Evolutionary conservation across 2,797 vertebrate species (phyloP).

Genomic region (Malacoctenus gilli): DNA sequence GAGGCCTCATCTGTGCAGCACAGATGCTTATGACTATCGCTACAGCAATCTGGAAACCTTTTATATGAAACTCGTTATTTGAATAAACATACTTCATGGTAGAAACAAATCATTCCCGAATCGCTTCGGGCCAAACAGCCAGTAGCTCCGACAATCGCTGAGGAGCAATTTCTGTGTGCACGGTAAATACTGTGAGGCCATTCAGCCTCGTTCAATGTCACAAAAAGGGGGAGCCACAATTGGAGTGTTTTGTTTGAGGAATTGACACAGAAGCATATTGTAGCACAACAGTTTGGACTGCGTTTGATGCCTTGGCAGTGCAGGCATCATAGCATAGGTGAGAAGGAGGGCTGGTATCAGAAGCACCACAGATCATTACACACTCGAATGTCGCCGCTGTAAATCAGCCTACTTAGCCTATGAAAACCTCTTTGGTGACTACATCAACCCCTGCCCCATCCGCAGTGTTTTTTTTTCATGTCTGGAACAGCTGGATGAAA

Average conservation of each 20-base stretch:
- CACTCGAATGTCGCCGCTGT: constrained; percentile 46
- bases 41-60: constrained; percentile 44
- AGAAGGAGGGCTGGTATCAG: constrained; percentile 23
- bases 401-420: constrained; percentile 45
- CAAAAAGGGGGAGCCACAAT: constrained; percentile 27
- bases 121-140: too few species aligned
- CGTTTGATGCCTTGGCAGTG: constrained; percentile 7
- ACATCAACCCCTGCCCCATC: constrained; percentile 13
- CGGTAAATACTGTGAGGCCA: constrained; percentile 53
- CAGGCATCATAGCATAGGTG: neutral
- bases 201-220: constrained; percentile 50
- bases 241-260: constrained; percentile 35
- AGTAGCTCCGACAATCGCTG: constrained; percentile 49
- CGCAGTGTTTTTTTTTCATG: constrained; percentile 28
- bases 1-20: constrained; percentile 32
- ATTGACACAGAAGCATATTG: constrained; percentile 36
- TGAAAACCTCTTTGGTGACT: constrained; percentile 34
- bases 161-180: constrained; percentile 54
- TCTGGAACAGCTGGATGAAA: constrained; percentile 74
- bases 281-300: constrained; percentile 31
- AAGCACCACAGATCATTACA: constrained; percentile 35
- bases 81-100: constrained; percentile 48
- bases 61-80: constrained; percentile 42
- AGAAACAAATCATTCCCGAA: constrained; percentile 52
- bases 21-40: constrained; percentile 25